These are phyloP conservation scores for Pygoscelis antarcticus DNA, from an alignment of 2,113 vertebrate species.

Conservation along the genomic window DNA sequence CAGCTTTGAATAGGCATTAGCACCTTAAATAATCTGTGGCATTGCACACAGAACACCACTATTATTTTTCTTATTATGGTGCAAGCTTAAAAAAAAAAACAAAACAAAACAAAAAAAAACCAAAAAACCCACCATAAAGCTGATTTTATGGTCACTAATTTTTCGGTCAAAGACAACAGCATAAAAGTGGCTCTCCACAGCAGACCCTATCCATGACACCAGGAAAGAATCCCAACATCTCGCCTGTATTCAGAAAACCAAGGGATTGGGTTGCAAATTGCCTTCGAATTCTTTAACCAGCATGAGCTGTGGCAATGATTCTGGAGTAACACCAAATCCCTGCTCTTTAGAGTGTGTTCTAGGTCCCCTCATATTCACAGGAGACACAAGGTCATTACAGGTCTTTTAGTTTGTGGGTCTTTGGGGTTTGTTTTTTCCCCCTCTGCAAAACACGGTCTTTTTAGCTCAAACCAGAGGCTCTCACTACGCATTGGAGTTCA, in stretches of 20 bases:
- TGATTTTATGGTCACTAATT: not conserved
- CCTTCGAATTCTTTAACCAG: not conserved
- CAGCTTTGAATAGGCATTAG: not conserved
- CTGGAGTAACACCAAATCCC: not conserved
- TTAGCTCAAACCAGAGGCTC: not conserved
- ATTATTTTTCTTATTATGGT: not conserved
- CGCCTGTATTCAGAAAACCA: not conserved
- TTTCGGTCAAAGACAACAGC: not conserved
- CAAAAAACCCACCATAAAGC: not conserved
- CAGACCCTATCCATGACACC: not conserved
- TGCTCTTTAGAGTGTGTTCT: not conserved
- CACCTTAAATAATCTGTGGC: not conserved
- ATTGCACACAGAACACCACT: not conserved
- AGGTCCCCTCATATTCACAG: not conserved
- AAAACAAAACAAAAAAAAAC: not conserved
- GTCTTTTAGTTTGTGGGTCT: not conserved
- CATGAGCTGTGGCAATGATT: accelerated
- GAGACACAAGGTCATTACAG: not conserved
- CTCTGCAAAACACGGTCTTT: not conserved
- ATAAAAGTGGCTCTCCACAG: not conserved
- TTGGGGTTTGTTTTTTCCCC: not conserved
- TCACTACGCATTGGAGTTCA: not conserved
- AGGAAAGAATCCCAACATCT: not conserved
- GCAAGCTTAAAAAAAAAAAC: not conserved
- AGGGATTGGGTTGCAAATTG: not conserved